Evolutionary conservation across 2,797 vertebrate genomes (phyloP), one percentile per base, ranked within the genome.

Genomic region (Gymnoscopelus microlampas): DNA sequence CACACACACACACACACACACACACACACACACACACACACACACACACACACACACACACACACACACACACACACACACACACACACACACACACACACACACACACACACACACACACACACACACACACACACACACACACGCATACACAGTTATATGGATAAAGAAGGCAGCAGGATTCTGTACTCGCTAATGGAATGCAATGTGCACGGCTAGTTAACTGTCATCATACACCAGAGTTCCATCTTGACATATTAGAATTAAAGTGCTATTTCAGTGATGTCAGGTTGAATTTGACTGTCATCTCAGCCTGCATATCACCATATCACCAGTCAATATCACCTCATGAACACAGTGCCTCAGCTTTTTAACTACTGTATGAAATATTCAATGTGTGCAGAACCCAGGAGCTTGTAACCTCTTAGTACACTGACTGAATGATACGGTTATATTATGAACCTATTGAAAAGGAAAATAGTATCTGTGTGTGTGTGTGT

Each of bases 31-130:
- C 39, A 64, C 62, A 39, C 61, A 63, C 13, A 3, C 56, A 58
- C 56, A 35, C 11, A 26, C 55, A 13, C 12, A 29, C 39, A 53
- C 62, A 53, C 61, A 53, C 13, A 7, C 56, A 35, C 56, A 58
- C 11, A 13, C 55, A 29, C 12, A 13, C 80, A 53, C 23, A 4
- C 61, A 53, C 61, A 19, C 59, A 60, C n/a, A 11, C 32, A 47
- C 58, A 48, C n/a, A 60, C n/a, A 12, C n/a, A 12, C 6, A 23
- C n/a, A 60, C 39, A 32, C 23, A 9, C 61, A 35, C 61, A 44
- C 59, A 60, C n/a, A 15, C 32, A 19, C 58, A 60, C n/a, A 60
- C n/a, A 23, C n/a, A 15, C 6, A 48, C n/a, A 60, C 39, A 48
- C 3, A 23, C 8, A 53, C 61, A 53, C 60, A 62, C 13, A 4